Conservation (phyloP, 2,113 vertebrate species). For the Lagopus leucura region DNA sequence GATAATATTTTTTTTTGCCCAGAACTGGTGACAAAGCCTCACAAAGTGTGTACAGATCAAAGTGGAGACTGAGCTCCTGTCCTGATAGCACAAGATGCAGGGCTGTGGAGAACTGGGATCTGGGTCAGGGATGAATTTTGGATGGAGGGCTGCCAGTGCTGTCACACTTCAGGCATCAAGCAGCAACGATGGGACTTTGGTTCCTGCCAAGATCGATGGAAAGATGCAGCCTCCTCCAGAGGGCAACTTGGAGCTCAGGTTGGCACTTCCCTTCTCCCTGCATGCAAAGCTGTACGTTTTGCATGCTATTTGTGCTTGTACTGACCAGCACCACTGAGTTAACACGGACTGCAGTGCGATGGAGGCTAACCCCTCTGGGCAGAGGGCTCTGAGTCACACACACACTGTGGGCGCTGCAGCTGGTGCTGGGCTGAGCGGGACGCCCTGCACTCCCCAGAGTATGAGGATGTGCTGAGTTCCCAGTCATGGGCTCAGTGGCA, state of each 20-base stretch:
- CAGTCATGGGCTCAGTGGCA: constrained; percentile 2
- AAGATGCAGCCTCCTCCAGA: background rate
- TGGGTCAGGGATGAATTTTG: background rate
- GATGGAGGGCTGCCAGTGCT: background rate
- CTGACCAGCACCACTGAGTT: background rate
- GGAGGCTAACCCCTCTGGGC: accelerated
- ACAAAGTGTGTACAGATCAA: background rate
- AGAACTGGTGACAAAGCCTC: background rate
- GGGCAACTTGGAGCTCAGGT: background rate
- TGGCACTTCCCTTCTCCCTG: background rate
- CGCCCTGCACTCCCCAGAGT: background rate
- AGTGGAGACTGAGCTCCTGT: accelerated
- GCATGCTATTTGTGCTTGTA: too few species aligned
- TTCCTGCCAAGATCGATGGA: background rate
- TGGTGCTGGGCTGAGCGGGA: background rate
- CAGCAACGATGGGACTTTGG: background rate
- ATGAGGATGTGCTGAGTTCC: background rate
- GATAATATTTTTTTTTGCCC: background rate
- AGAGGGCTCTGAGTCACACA: background rate
- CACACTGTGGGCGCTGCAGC: background rate
- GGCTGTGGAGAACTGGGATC: background rate
- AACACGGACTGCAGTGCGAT: background rate
- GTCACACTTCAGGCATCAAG: background rate
- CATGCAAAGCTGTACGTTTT: background rate
- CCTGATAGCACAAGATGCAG: background rate